These are phyloP conservation scores for Sus scrofa DNA, from an alignment of 2,113 vertebrate genomes.

Conservation along the genomic window DNA sequence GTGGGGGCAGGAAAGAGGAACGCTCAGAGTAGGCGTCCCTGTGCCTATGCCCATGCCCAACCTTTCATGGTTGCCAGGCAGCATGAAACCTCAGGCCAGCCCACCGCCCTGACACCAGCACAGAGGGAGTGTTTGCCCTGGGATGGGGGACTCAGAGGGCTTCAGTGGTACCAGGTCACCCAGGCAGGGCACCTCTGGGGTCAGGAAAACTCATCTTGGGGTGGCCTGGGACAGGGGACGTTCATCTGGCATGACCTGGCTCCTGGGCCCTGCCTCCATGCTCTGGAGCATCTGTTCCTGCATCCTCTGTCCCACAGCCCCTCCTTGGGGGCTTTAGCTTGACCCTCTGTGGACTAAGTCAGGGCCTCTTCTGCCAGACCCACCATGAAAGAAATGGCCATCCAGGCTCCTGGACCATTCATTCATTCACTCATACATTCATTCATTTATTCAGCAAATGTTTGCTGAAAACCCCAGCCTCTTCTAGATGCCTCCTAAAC, in stretches of 20 bases:
- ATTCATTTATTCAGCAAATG: not conserved
- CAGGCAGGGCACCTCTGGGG: not conserved
- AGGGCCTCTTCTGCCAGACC: not conserved
- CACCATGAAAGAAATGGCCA: not conserved
- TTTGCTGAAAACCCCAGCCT: not conserved
- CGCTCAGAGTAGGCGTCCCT: not conserved
- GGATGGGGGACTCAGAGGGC: not conserved
- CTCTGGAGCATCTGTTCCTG: rapidly evolving
- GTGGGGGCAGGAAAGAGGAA: not conserved
- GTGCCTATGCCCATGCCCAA: too few relatives aligned
- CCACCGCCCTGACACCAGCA: not conserved
- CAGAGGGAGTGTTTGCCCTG: not conserved
- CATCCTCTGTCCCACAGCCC: not conserved
- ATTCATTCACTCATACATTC: not conserved
- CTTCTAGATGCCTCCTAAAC: not conserved
- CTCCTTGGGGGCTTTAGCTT: not conserved
- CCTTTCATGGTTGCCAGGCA: not conserved
- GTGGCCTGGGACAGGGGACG: not conserved
- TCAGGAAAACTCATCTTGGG: not conserved
- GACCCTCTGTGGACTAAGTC: not conserved
- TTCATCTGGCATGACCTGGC: not conserved
- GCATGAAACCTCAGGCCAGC: not conserved
- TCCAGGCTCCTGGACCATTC: not conserved
- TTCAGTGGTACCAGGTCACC: not conserved
- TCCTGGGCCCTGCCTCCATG: not conserved